phyloP scores from a whole-genome alignment of 2,113 vertebrate genomes.

The Platysteira castanea region DNA sequence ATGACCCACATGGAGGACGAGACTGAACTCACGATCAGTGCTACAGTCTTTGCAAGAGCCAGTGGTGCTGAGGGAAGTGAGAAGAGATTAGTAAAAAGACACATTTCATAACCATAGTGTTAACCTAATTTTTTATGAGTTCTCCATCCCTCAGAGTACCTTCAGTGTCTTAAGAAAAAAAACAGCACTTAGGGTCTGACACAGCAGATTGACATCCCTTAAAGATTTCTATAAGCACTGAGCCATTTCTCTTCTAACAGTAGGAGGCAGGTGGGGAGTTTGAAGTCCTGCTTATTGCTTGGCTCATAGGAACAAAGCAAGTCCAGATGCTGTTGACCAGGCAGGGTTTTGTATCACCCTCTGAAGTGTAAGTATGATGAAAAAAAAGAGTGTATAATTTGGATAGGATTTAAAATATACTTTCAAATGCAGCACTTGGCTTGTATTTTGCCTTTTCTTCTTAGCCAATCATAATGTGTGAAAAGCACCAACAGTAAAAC shows the following conservation, averaged over 20 bases:
- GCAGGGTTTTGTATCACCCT: background rate
- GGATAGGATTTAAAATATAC: background rate
- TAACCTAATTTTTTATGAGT: background rate
- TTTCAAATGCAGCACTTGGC: background rate
- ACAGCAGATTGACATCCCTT: background rate
- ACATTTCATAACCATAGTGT: background rate
- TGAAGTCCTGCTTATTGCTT: background rate
- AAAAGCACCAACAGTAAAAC: background rate
- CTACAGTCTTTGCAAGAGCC: background rate
- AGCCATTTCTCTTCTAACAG: background rate
- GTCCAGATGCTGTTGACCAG: background rate
- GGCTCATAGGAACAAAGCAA: background rate
- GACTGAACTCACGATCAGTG: background rate
- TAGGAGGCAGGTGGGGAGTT: background rate
- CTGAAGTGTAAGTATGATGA: background rate
- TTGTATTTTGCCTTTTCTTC: background rate
- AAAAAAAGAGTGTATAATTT: background rate
- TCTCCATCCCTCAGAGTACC: background rate
- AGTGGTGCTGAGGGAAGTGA: background rate
- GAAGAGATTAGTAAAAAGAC: background rate
- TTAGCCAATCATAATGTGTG: background rate
- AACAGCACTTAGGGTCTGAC: background rate
- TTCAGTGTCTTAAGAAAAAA: background rate
- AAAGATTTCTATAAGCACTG: background rate
- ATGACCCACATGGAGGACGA: background rate